A percentile compares a stretch with the other conserved stretches of the same genome.
These are phyloP conservation scores for Pristionchus mayeri DNA, from an alignment of 2,888 invertebrate genomes.

Conservation along the genomic window DNA sequence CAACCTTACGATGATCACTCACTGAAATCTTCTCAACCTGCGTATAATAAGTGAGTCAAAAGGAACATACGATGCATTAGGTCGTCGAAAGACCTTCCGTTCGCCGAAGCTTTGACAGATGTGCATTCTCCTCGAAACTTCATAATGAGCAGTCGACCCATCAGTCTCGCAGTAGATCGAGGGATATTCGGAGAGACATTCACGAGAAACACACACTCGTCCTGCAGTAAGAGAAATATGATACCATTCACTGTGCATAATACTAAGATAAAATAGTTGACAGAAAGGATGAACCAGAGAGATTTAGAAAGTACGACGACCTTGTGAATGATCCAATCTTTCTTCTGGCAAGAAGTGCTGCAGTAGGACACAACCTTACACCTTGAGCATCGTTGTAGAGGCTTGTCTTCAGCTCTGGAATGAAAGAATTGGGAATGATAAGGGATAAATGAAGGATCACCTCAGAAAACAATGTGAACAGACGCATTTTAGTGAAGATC, in stretches of 20 bases:
- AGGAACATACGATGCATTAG: slow-evolving; percentile 43
- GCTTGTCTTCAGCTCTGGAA: slow-evolving; percentile 3
- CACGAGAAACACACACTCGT: slow-evolving; percentile 42
- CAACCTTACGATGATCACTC: too few relatives aligned
- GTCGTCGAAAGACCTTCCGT: slow-evolving; percentile 39
- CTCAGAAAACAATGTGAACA: slow-evolving; percentile 42
- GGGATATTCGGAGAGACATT: slow-evolving; percentile 49
- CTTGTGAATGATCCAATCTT: slow-evolving; percentile 36
- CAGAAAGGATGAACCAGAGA: too few relatives aligned
- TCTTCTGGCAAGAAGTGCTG: not conserved
- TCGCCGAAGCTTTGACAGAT: slow-evolving; percentile 41
- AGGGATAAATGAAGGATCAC: not conserved
- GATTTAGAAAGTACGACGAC: not conserved
- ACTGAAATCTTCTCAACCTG: not conserved
- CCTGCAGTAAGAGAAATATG: slow-evolving; percentile 19
- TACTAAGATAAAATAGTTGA: not conserved
- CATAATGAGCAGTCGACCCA: slow-evolving; percentile 48
- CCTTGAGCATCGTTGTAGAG: not conserved
- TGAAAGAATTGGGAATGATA: not conserved
- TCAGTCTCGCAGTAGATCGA: slow-evolving; percentile 52
- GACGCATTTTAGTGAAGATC: not conserved
- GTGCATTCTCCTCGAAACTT: slow-evolving; percentile 15
- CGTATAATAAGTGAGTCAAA: not conserved
- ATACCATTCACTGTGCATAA: not conserved
- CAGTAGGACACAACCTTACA: slow-evolving; percentile 36